These are phyloP conservation scores for Crocallis elinguaria DNA, from an alignment of 2,888 invertebrate genomes.

Conservation along the genomic window DNA sequence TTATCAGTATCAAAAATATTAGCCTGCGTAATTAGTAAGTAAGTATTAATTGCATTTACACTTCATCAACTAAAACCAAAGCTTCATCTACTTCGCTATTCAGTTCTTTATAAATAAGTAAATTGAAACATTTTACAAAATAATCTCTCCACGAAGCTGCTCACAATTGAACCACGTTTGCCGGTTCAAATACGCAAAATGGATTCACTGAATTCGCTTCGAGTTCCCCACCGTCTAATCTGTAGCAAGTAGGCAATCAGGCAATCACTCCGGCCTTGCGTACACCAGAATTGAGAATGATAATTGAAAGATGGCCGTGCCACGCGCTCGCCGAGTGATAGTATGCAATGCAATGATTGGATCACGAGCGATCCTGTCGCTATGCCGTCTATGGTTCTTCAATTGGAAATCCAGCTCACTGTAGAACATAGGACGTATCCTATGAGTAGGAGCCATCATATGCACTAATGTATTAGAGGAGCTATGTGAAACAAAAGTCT, in stretches of 20 bases:
- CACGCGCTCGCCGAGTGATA: slow-evolving; percentile 63
- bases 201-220: background rate
- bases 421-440: too few relatives aligned
- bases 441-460: too few relatives aligned
- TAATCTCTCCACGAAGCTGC: too few relatives aligned
- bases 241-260: slow-evolving; percentile 50
- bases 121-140: too few relatives aligned
- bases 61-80: too few relatives aligned
- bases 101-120: slow-evolving; percentile 19
- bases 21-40: too few relatives aligned
- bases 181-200: background rate
- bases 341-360: slow-evolving; percentile 21
- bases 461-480: too few relatives aligned
- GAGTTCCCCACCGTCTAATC: slow-evolving; percentile 9
- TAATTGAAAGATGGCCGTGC: slow-evolving; percentile 74
- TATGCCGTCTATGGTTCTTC: slow-evolving; percentile 21
- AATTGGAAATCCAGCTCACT: slow-evolving; percentile 12
- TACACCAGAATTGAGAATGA: slow-evolving; percentile 70
- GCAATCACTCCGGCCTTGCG: slow-evolving; percentile 65
- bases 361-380: slow-evolving; percentile 20
- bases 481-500: too few relatives aligned
- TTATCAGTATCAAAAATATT: too few relatives aligned
- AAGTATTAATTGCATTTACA: too few relatives aligned
- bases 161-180: background rate
- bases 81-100: too few relatives aligned